Percentiles rank a stretch among this genome's conserved stretches.
These are phyloP conservation scores for Cheilosia pagana DNA, from an alignment of 2,888 invertebrate species.

Conservation along the genomic window DNA sequence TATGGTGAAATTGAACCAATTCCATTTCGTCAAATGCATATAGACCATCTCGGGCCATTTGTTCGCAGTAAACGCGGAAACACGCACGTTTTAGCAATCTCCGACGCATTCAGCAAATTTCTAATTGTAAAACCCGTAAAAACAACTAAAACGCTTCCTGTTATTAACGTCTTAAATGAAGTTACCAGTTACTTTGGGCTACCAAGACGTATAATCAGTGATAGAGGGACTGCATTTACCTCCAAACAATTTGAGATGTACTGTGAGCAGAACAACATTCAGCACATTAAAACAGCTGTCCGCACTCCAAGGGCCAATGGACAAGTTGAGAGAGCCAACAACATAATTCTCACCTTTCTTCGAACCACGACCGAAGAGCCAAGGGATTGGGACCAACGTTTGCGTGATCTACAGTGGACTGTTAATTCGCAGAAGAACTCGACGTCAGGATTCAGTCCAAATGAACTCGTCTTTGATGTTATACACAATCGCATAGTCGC, in stretches of 20 bases:
- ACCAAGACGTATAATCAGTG: constrained; percentile 75
- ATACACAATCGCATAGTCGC: constrained; percentile 42
- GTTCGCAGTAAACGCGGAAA: constrained; percentile 29
- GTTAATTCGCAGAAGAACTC: constrained; percentile 60
- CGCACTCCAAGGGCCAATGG: constrained; percentile 75
- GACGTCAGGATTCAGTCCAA: constrained; percentile 61
- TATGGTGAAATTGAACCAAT: constrained; percentile 53
- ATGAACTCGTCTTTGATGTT: constrained; percentile 72
- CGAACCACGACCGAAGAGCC: constrained; percentile 63
- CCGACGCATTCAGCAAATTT: constrained; percentile 58
- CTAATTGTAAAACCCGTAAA: constrained; percentile 55
- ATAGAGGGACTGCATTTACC: constrained; percentile 77
- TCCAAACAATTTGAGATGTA: constrained; percentile 75
- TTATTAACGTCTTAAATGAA: constrained; percentile 43
- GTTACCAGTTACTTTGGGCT: constrained; percentile 71
- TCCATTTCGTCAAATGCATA: constrained; percentile 68
- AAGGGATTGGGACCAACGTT: constrained; percentile 58
- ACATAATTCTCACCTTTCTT: constrained; percentile 72
- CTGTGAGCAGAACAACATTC: constrained; percentile 71
- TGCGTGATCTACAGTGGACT: constrained; percentile 68
- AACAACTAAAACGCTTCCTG: constrained; percentile 18
- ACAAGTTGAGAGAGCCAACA: constrained; percentile 69
- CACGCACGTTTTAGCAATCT: constrained; percentile 38
- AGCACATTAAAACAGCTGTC: constrained; percentile 76
- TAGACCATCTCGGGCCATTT: constrained; percentile 73